Conservation (phyloP, 2,888 invertebrate genomes). For the Cephus spinipes region DNA sequence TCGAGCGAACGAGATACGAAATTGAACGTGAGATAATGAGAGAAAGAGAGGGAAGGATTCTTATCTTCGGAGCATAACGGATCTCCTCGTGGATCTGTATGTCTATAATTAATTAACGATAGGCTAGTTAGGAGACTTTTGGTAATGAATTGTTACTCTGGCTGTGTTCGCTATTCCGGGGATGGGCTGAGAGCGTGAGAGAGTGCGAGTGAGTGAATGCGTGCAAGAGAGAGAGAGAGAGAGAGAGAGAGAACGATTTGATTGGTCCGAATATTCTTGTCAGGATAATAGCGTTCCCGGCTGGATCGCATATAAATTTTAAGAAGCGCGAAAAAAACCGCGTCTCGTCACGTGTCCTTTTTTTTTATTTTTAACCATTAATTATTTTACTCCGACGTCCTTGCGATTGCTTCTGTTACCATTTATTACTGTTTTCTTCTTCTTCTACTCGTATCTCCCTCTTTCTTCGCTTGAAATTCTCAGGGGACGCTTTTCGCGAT, state of each 20-base stretch:
- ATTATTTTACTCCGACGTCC: background rate
- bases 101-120: background rate
- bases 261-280: background rate
- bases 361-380: background rate
- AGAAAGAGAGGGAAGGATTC: constrained; percentile 1
- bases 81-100: background rate
- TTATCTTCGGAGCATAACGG: background rate
- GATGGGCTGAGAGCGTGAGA: background rate
- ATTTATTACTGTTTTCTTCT: background rate
- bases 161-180: background rate
- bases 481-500: too few relatives aligned
- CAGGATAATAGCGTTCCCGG: background rate
- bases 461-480: background rate
- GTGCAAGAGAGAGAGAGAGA: background rate
- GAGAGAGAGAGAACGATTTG: background rate
- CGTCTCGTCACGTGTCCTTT: background rate
- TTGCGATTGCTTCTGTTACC: background rate
- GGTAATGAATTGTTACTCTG: background rate
- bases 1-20: background rate
- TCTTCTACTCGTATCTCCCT: background rate
- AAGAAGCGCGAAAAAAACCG: background rate
- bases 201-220: background rate
- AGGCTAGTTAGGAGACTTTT: background rate
- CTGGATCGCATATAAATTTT: background rate
- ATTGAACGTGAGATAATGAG: constrained; percentile 6